Percentiles rank a stretch among this genome's conserved stretches.
Evolutionary conservation across 2,113 vertebrate genomes (phyloP).

Genomic region (Misgurnus mizolepis): DNA sequence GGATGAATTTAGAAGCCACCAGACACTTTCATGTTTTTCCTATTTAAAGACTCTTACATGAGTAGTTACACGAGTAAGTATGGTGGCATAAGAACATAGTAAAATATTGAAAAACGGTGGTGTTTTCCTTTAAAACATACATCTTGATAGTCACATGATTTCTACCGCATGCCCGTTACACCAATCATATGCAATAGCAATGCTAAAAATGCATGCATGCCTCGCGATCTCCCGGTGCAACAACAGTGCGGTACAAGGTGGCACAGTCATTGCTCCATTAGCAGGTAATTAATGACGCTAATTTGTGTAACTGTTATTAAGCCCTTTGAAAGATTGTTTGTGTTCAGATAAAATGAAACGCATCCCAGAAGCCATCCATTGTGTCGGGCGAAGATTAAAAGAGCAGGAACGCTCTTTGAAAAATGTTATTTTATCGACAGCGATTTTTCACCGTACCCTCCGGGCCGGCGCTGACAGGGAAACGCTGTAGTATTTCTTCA

Average conservation of each 20-base stretch:
- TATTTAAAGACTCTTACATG: too few species aligned
- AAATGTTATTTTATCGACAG: constrained; percentile 95
- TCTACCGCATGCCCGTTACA: not conserved
- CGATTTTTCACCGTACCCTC: constrained; percentile 91
- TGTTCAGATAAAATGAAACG: constrained; percentile 85
- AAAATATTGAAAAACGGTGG: too few species aligned
- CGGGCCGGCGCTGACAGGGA: constrained; percentile 87
- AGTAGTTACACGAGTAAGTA: too few species aligned
- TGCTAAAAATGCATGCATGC: constrained; percentile 72
- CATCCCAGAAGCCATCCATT: constrained; percentile 88
- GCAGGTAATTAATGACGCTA: constrained; percentile 88
- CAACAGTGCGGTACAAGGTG: constrained; percentile 72
- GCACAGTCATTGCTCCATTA: constrained; percentile 89
- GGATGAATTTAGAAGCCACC: too few species aligned
- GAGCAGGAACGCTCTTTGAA: constrained; percentile 90
- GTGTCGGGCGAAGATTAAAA: constrained; percentile 92
- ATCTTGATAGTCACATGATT: too few species aligned
- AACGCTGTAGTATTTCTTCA: constrained; percentile 93
- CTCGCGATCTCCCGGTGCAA: constrained; percentile 56
- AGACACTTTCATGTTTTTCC: too few species aligned
- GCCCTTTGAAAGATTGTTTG: constrained; percentile 84
- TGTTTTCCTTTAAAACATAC: too few species aligned
- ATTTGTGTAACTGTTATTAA: constrained; percentile 90
- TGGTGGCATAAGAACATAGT: too few species aligned
- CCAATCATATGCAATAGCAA: constrained; percentile 35